phyloP scores from a whole-genome alignment of 2,888 invertebrate species.

The Diplazon laetatorius region DNA sequence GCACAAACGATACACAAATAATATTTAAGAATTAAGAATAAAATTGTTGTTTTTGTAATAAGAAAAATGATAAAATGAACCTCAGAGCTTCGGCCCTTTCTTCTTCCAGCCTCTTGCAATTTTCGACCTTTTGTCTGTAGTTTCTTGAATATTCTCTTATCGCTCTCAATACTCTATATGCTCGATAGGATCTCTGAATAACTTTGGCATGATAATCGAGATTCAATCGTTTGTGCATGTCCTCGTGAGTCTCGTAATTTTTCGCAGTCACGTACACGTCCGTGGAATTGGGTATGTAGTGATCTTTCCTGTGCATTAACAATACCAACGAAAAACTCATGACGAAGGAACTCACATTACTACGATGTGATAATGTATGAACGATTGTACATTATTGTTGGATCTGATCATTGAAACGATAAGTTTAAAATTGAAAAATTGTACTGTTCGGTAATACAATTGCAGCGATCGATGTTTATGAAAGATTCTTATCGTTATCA shows the following conservation, averaged over 20 bases:
- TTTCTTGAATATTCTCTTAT: constrained; percentile 83
- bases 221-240: constrained; percentile 85
- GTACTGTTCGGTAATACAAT: no score
- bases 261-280: constrained; percentile 86
- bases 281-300: constrained; percentile 85
- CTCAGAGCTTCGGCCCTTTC: constrained; percentile 81
- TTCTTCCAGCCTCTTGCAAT: constrained; percentile 84
- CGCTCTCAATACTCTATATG: constrained; percentile 84
- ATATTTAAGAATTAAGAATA: constrained; percentile 9
- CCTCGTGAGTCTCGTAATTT: constrained; percentile 87
- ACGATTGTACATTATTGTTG: no score
- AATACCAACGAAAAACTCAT: neutral
- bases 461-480: neutral
- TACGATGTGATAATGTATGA: neutral
- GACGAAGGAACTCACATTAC: neutral
- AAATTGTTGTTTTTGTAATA: constrained; percentile 4
- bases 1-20: neutral
- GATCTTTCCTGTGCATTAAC: constrained; percentile 80
- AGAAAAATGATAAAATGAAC: constrained; percentile 45
- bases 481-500: constrained; percentile 20
- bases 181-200: constrained; percentile 87
- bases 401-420: no score
- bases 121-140: constrained; percentile 83
- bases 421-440: no score
- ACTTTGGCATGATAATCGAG: constrained; percentile 83